Percentiles rank a stretch among this genome's conserved stretches.
Evolutionary conservation across 2,113 vertebrate genomes (phyloP).

Genomic region (Podilymbus podiceps): DNA sequence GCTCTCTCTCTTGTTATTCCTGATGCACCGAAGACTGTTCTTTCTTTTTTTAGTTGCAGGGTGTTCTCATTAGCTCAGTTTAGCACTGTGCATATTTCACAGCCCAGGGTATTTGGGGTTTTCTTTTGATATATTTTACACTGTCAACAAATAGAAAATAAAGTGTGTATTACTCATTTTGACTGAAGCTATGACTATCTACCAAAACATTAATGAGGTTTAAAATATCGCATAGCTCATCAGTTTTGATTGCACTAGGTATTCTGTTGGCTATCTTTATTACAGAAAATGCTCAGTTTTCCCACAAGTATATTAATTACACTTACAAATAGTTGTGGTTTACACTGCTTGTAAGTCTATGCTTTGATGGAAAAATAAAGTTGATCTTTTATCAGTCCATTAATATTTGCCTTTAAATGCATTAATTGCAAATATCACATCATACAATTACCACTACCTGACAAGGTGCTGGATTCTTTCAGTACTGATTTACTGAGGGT

Average conservation of each 20-base stretch:
- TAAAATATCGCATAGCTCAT: background rate
- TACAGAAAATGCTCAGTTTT: background rate
- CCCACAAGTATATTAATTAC: background rate
- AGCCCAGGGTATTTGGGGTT: background rate
- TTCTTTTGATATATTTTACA: background rate
- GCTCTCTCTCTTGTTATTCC: background rate
- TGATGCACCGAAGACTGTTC: background rate
- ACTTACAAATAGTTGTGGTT: background rate
- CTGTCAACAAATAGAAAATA: background rate
- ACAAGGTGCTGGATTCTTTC: background rate
- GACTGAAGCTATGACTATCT: background rate
- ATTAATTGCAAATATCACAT: background rate
- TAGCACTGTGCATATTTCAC: background rate
- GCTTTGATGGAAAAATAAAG: background rate
- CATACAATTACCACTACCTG: background rate
- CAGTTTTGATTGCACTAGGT: background rate
- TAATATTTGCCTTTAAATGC: background rate
- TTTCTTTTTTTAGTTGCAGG: background rate
- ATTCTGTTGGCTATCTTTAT: background rate
- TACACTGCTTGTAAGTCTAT: background rate
- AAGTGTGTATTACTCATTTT: background rate
- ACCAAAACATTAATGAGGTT: background rate
- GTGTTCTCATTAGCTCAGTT: background rate
- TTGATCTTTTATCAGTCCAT: background rate
- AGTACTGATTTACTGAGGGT: background rate